These are phyloP conservation scores for Leptinotarsa defecta DNA, from an alignment of 1,140 invertebrate species.

Conservation along the genomic window DNA sequence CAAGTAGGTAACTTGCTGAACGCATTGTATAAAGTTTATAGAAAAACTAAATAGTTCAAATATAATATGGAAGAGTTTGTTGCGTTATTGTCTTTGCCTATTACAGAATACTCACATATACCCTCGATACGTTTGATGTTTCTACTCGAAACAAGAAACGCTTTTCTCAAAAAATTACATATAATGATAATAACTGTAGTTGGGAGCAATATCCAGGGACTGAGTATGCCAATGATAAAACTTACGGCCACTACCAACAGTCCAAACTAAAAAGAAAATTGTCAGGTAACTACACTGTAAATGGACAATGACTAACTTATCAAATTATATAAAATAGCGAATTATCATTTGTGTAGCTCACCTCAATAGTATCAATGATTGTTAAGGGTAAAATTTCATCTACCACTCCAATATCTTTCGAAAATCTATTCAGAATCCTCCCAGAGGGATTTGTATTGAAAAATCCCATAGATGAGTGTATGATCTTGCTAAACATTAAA, in stretches of 20 bases:
- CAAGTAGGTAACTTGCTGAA: too few relatives aligned
- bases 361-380: conserved; percentile 74
- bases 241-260: conserved; percentile 35
- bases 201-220: conserved; percentile 76
- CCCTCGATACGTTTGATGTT: conserved; percentile 84
- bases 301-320: too few relatives aligned
- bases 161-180: conserved; percentile 69
- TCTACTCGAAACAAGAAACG: conserved; percentile 82
- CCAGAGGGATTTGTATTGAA: conserved; percentile 82
- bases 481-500: conserved; percentile 79
- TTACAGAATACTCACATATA: conserved; percentile 65
- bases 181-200: conserved; percentile 64
- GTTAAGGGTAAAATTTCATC: conserved; percentile 75
- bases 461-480: conserved; percentile 82
- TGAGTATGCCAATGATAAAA: conserved; percentile 57
- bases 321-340: too few relatives aligned
- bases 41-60: too few relatives aligned
- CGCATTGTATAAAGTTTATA: too few relatives aligned
- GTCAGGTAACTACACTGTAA: too few relatives aligned
- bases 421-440: conserved; percentile 73
- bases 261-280: conserved; percentile 34
- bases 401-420: conserved; percentile 77
- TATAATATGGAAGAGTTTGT: too few relatives aligned
- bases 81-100: too few relatives aligned
- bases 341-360: conserved; percentile 58